Evolutionary conservation across 2,113 vertebrate species (phyloP).

Genomic region (Tympanuchus pallidicinctus): DNA sequence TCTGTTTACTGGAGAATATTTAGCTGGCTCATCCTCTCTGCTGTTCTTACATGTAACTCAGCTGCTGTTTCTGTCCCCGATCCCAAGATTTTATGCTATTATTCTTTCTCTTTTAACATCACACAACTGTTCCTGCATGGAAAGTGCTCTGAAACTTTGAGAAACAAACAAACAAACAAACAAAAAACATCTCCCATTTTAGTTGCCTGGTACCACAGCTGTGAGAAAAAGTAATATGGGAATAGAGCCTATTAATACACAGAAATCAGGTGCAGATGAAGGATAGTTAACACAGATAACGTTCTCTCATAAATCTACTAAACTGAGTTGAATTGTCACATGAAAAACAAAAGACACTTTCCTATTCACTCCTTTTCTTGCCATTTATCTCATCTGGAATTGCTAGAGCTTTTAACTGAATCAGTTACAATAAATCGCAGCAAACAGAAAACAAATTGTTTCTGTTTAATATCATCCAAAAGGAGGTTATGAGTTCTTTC

Average conservation of each 20-base stretch:
- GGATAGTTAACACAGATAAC: neutral
- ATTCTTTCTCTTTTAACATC: neutral
- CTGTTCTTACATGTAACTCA: neutral
- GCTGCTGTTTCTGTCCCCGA: neutral
- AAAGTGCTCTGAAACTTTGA: neutral
- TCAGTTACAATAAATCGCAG: neutral
- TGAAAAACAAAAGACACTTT: neutral
- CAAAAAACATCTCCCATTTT: neutral
- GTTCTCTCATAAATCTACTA: neutral
- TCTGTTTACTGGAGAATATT: accelerated
- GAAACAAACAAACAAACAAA: neutral
- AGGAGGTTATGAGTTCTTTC: accelerated
- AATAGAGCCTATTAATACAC: neutral
- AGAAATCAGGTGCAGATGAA: neutral
- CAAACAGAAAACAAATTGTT: neutral
- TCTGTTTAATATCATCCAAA: neutral
- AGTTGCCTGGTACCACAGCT: conserved; percentile 2
- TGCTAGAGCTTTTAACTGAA: neutral
- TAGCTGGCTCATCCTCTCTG: neutral
- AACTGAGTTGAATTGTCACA: neutral
- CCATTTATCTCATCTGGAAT: neutral
- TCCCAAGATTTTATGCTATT: neutral
- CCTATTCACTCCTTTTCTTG: neutral
- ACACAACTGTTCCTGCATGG: neutral
- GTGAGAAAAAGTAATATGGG: neutral